These are phyloP conservation scores for human (Homo sapiens) DNA, from an alignment of 2,113 vertebrate species.

Conservation along the genomic window DNA sequence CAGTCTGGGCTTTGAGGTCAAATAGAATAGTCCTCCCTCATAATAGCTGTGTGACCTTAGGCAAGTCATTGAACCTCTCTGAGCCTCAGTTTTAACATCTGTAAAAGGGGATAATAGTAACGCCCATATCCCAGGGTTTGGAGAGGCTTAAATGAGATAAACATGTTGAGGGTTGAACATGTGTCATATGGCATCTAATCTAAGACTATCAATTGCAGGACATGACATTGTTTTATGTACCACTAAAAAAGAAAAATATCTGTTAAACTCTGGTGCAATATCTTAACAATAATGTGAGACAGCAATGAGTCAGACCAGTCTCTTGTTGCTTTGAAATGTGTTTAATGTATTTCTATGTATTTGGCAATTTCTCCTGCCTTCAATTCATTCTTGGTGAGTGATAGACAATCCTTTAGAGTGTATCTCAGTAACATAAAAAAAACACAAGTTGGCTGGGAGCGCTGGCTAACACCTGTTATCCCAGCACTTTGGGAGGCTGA, in stretches of 20 bases:
- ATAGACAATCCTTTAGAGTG: not conserved
- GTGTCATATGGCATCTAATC: not conserved
- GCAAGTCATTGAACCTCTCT: not conserved
- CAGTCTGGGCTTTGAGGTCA: not conserved
- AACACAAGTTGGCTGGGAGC: too few relatives aligned
- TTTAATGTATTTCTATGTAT: not conserved
- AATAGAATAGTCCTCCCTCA: not conserved
- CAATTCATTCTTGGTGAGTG: not conserved
- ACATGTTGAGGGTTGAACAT: not conserved
- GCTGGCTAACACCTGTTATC: too few relatives aligned
- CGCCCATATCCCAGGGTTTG: not conserved
- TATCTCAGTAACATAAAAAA: not conserved
- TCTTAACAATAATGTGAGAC: not conserved
- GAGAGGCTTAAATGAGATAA: not conserved
- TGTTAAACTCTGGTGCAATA: not conserved
- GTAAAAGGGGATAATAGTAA: not conserved
- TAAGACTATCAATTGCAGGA: not conserved
- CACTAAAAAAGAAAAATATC: not conserved
- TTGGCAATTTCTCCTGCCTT: not conserved
- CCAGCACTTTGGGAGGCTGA: too few relatives aligned
- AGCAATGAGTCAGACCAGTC: not conserved
- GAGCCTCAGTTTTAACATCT: not conserved
- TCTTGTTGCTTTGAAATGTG: not conserved
- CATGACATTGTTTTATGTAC: rapidly evolving
- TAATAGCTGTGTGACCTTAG: not conserved